Base-by-base conservation (phyloP, 2,888 invertebrate species). In the Agonopterix arenella region DNA sequence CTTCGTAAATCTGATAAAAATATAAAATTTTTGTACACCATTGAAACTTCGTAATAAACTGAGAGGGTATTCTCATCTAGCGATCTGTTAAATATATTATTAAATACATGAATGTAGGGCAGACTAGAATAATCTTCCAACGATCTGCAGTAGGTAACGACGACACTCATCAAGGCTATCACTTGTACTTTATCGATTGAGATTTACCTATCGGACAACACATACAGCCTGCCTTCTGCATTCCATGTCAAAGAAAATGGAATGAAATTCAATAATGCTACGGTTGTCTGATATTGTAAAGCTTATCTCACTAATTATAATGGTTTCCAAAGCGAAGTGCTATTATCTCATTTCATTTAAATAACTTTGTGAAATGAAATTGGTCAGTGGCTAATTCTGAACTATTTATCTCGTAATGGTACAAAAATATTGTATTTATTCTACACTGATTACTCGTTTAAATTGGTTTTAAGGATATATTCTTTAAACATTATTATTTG, bases 1-100 rank as follows among this genome's bases (percentile, higher is more conserved):
- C 28, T 28, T 74, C 78, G 69, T 85, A 85, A 76, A 85, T 79
- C 78, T 83, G 85, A 82, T 81, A 85, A 86, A 86, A 86, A 86
- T 85, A 85, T 81, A 79, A 75, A 73, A 7, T 70, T 78, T 74
- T 75, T 28, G 16, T 11, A 41, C 40, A 41, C 11, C 46, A 46
- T 16, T 9, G 2, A 45, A 10, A 16, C 5, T 8, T 76, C 10
- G 40, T 40, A 11, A 40, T 10, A 28, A 28, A 28, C 28, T 5
- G 28, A 28, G 28, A 76, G 70, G 71, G 83, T 79, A 81, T 82
- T 71, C 72, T 62, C 63, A 70, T 69, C 75, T 81, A 79, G 69
- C 74, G 73, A 73, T 66, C 70, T 68, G 67, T 69, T 78, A 76
- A 77, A 75, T 73, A 77, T 64, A 62, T 60, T 68, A 61, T 62